Evolutionary conservation across 2,113 vertebrate species (phyloP), one percentile per base, ranked within the genome.

Genomic region (Silurus asotus): DNA sequence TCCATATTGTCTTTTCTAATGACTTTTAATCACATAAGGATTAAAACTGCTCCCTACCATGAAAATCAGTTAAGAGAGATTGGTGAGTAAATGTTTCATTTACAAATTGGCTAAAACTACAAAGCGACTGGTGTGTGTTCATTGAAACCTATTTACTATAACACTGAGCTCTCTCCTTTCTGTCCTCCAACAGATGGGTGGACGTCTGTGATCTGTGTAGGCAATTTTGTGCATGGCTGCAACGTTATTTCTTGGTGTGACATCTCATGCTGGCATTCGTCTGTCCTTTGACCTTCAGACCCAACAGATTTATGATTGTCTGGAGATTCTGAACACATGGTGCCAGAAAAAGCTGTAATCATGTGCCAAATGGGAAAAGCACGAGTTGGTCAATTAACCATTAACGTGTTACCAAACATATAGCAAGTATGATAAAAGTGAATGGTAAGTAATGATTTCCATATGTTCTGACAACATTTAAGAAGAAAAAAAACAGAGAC

Each of bases 201-300:
- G 87, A 92, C 91, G 93, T 91, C 94, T 95, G 94, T 93, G 94
- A 94, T 93, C 93, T 94, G 93, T 93, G 94, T 92, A 94, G 92
- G 94, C 93, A 95, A 94, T 95, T 96, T 95, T 96, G 93, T 94
- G 95, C 95, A 94, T 94, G 94, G 93, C 91, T 94, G 93, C 94
- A 93, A 91, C 92, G 92, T 91, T 91, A 93, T 92, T 92, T 95
- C 93, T 93, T 93, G 93, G 92, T 93, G 93, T 94, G 94, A 95
- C 93, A 93, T 92, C 91, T 94, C 94, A 93, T 92, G 93, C 95
- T 94, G 95, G 91, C 90, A 88, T 92, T 90, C 91, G 91, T 92
- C 93, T 94, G 93, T 92, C 93, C 88, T 89, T 91, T 95, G 95
- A 95, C 95, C 95, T 95, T 96, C 94, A 95, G 92, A 93, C 92